phyloP scores from a whole-genome alignment of 2,797 vertebrate species.

The Carcharodon carcharias region DNA sequence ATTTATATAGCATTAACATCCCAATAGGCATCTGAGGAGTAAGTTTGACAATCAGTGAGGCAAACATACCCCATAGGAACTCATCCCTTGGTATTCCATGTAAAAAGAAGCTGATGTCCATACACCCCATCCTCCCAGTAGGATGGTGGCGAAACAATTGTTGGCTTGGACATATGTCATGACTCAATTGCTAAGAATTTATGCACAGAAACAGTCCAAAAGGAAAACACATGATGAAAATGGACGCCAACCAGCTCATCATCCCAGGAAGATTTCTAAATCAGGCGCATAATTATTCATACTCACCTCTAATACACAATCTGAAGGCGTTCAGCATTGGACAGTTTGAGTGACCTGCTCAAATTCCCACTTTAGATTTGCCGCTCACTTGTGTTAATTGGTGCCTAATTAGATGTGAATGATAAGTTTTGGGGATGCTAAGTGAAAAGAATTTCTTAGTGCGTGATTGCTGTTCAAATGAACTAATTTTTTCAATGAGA shows the following conservation, averaged over 20 bases:
- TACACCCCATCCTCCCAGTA: not conserved
- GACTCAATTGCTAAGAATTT: not conserved
- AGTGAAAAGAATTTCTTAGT: slow-evolving; percentile 25
- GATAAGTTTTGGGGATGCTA: slow-evolving; percentile 23
- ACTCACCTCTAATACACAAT: not conserved
- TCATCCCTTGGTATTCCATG: not conserved
- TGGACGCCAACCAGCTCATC: not conserved
- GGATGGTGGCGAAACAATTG: not conserved
- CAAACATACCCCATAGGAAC: not conserved
- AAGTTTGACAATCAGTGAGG: not conserved
- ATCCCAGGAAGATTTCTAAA: not conserved
- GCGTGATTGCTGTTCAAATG: slow-evolving; percentile 25
- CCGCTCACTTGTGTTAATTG: slow-evolving; percentile 21
- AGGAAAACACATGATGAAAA: not conserved
- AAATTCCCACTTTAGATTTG: slow-evolving; percentile 24
- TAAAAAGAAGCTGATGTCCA: not conserved
- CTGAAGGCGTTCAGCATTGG: not conserved
- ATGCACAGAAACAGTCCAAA: not conserved
- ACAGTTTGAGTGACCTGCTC: not conserved
- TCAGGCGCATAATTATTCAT: slow-evolving; percentile 1
- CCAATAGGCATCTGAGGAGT: not conserved
- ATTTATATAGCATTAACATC: not conserved
- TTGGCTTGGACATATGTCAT: not conserved
- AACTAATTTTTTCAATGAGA: slow-evolving; percentile 19
- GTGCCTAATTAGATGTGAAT: slow-evolving; percentile 32